Evolutionary conservation across 1,140 invertebrate genomes (phyloP).

Genomic region (Aplysia californica): DNA sequence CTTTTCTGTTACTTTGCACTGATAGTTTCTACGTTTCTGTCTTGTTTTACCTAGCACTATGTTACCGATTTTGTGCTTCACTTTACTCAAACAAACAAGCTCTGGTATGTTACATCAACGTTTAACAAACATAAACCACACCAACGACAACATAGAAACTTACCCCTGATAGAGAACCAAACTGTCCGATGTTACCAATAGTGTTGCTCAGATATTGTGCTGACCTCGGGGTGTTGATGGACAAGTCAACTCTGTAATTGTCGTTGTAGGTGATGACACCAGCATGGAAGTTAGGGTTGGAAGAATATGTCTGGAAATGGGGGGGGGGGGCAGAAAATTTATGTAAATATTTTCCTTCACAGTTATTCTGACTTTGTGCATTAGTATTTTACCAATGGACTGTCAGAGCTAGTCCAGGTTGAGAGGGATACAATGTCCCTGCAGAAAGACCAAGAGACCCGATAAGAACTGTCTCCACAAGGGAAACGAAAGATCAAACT

Average conservation of each 20-base stretch:
- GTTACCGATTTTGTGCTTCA: background rate
- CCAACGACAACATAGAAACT: background rate
- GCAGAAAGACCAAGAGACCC: too few species aligned
- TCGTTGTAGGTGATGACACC: conserved; percentile 9
- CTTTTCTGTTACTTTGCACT: too few species aligned
- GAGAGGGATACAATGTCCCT: too few species aligned
- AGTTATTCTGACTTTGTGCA: too few species aligned
- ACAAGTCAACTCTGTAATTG: background rate
- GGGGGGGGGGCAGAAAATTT: too few species aligned
- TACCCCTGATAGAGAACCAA: background rate
- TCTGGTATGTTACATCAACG: background rate
- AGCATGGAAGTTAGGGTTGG: background rate
- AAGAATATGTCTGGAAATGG: too few species aligned
- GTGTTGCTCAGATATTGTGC: background rate
- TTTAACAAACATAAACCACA: background rate
- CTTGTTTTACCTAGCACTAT: background rate
- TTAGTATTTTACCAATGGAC: too few species aligned
- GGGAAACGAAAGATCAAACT: too few species aligned
- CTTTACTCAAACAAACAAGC: background rate
- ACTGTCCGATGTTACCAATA: background rate
- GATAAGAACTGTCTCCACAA: too few species aligned
- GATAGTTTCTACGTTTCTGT: too few species aligned
- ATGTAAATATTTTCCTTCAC: too few species aligned
- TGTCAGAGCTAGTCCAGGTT: too few species aligned
- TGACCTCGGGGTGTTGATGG: background rate